phyloP scores from a whole-genome alignment of 2,113 vertebrate genomes.

The Danionella cerebrum region DNA sequence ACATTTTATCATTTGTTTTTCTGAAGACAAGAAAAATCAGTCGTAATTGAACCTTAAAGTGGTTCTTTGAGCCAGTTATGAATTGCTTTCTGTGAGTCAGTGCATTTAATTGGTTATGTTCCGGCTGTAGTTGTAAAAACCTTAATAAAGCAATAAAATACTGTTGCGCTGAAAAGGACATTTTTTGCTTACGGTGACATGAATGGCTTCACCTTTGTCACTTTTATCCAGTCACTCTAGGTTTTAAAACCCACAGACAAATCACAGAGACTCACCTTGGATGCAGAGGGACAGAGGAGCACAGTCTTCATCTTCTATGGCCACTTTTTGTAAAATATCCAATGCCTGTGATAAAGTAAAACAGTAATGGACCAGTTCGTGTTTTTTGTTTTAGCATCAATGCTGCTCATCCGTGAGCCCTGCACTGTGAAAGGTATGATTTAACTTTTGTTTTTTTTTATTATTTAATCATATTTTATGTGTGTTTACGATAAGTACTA shows the following conservation, averaged over 20 bases:
- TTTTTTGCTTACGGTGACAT: slow-evolving; percentile 51
- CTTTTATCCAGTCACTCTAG: not conserved
- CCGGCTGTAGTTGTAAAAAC: not conserved
- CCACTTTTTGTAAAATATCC: not conserved
- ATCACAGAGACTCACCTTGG: not conserved
- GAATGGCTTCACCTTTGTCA: slow-evolving; percentile 37
- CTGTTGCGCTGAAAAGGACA: slow-evolving; percentile 22
- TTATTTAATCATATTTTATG: no score
- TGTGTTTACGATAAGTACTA: no score
- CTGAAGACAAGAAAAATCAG: no score
- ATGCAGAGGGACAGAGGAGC: not conserved
- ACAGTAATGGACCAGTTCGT: slow-evolving; percentile 3
- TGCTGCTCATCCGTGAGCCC: slow-evolving; percentile 43
- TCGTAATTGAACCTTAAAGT: no score
- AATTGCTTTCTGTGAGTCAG: not conserved
- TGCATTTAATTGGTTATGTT: not conserved
- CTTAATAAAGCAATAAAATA: not conserved
- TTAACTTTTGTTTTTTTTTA: no score
- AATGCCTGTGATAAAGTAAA: not conserved
- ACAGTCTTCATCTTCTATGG: not conserved
- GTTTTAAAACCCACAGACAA: not conserved
- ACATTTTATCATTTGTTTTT: no score
- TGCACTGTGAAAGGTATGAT: slow-evolving; percentile 49
- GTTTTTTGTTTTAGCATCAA: slow-evolving; percentile 43
- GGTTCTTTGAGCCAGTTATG: no score